These are phyloP conservation scores for Oxystoma pomonae DNA, from an alignment of 2,888 invertebrate genomes.

Conservation along the genomic window DNA sequence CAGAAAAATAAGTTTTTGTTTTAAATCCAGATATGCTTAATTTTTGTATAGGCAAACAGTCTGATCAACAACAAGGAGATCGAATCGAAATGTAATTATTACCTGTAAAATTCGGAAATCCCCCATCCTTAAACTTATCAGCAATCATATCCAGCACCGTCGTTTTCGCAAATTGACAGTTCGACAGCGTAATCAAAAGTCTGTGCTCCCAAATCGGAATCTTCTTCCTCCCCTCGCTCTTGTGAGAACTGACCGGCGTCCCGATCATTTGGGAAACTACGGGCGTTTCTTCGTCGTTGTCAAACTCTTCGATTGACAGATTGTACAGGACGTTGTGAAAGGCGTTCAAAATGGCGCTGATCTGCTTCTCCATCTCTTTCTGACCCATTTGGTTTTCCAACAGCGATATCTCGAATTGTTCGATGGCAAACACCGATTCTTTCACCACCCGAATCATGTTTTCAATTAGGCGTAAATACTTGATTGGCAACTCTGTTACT, in stretches of 20 bases:
- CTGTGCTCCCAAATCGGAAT: slow-evolving; percentile 71
- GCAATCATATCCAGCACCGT: slow-evolving; percentile 69
- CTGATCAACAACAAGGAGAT: no score
- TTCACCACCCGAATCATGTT: slow-evolving; percentile 66
- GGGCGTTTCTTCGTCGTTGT: slow-evolving; percentile 52
- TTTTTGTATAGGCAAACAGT: no score
- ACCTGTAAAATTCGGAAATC: slow-evolving; percentile 64
- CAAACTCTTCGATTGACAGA: slow-evolving; percentile 65
- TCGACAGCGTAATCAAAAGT: slow-evolving; percentile 80
- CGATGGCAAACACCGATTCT: slow-evolving; percentile 68
- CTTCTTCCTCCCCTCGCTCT: slow-evolving; percentile 35
- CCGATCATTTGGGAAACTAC: slow-evolving; percentile 63
- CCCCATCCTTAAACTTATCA: slow-evolving; percentile 61
- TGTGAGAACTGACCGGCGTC: slow-evolving; percentile 50
- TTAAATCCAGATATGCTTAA: no score
- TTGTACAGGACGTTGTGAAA: slow-evolving; percentile 67
- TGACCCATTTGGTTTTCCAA: slow-evolving; percentile 53
- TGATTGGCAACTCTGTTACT: slow-evolving; percentile 52
- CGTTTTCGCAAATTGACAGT: slow-evolving; percentile 79
- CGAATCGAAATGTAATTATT: no score
- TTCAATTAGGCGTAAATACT: slow-evolving; percentile 68
- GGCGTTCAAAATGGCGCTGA: slow-evolving; percentile 60
- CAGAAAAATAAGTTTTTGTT: no score
- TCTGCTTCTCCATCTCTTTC: slow-evolving; percentile 49
- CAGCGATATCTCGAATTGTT: slow-evolving; percentile 60